A percentile compares a stretch with the other conserved stretches of the same genome.
Conservation (phyloP, 2,888 invertebrate genomes). For the Morpho deidamia region DNA sequence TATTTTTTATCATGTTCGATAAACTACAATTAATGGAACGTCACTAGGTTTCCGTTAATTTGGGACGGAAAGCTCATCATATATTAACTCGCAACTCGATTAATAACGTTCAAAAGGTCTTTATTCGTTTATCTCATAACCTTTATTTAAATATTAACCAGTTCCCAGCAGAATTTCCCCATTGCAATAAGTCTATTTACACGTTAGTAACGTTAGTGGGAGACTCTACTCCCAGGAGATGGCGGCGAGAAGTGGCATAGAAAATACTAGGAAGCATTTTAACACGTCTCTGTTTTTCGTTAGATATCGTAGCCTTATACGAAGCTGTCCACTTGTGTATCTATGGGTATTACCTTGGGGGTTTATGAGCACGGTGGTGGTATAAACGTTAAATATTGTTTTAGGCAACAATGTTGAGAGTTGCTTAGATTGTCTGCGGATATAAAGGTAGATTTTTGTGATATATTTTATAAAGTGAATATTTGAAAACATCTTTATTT, state of each 20-base stretch:
- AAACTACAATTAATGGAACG: conserved; percentile 17
- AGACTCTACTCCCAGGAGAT: conserved; percentile 42
- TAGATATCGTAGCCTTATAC: conserved; percentile 28
- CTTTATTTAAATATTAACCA: conserved; percentile 40
- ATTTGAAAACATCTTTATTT: background rate
- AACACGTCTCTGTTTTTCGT: conserved; percentile 32
- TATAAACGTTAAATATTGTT: conserved; percentile 16
- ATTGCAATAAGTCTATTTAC: conserved; percentile 51
- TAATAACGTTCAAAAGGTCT: conserved; percentile 35
- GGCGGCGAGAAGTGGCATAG: conserved; percentile 42
- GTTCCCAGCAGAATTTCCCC: conserved; percentile 32
- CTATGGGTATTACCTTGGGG: conserved; percentile 30
- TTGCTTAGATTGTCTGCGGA: conserved; percentile 3
- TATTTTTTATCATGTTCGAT: conserved; percentile 15
- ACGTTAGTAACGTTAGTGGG: conserved; percentile 34
- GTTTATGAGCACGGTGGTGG: conserved; percentile 18
- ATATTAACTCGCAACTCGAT: conserved; percentile 20
- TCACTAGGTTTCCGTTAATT: conserved; percentile 12
- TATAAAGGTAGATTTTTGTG: background rate
- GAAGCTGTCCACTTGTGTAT: conserved; percentile 31
- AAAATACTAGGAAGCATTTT: conserved; percentile 35
- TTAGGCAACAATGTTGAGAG: conserved; percentile 10
- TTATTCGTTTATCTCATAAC: conserved; percentile 34
- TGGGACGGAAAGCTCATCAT: conserved; percentile 11
- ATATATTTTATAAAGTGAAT: background rate